Base-by-base conservation (phyloP, 1,140 invertebrate species). In the Drosophila cardini region DNA sequence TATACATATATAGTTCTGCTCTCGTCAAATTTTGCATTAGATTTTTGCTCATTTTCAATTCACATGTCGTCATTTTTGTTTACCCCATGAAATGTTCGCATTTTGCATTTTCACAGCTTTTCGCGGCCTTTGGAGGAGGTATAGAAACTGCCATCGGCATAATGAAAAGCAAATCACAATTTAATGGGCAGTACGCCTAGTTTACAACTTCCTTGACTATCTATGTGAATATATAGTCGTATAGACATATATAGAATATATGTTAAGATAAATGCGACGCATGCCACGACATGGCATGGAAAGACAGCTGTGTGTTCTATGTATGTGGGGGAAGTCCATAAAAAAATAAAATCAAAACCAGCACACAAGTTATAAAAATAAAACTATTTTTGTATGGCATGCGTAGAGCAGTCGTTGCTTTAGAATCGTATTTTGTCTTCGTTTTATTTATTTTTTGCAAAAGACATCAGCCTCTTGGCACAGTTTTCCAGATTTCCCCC, bases 291-390 rank as follows among this genome's bases (percentile, higher is more conserved):
- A 70, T 87, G 83, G 72, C 79, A 87, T 87, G 76, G 72, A 62
- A 76, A 86, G 82, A 87, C 83, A 86, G 83, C 83, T 87, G 83
- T 86, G 82, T 76, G 74, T 79, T 78, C 61, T 74, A 83, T 87
- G 80, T 74, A 83, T 87, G 80, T 87, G 83, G 83, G 83, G 84
- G 84, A 87, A 87, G 84, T 87, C 83, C 83, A 87, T 87, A 89
- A 87, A 86, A 85, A 78, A 65, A 52, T 53, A 78, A 86, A 71
- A 65, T 87, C 72, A 73, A 86, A 87, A 87, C 84, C 84, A 87
- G 83, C 83, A 83, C 83, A 89, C 72, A 89, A 76, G 82, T 78
- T 87, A 87, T 87, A 87, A 87, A 87, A 87, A 89, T 89, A 87
- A 87, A 87, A 83, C 83, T 87, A 87, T 87, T 87, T 87, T 89